These are phyloP conservation scores for Drosophila imparisetae DNA, from an alignment of 2,888 invertebrate species.

Conservation along the genomic window DNA sequence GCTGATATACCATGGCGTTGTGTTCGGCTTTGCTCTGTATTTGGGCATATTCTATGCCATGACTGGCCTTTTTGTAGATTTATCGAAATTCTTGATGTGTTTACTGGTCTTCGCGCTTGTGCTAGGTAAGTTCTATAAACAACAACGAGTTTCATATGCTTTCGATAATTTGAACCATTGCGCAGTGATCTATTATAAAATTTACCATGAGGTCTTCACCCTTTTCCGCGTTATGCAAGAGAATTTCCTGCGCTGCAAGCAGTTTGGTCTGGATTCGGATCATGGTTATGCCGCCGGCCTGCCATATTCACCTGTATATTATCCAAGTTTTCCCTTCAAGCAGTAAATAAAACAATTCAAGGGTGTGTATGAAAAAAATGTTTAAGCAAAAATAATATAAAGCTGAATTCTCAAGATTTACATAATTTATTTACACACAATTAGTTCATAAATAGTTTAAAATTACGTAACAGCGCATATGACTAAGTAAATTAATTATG, in stretches of 20 bases:
- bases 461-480: constrained; percentile 81
- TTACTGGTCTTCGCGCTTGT: constrained; percentile 58
- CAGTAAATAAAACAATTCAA: constrained; percentile 15
- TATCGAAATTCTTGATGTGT: constrained; percentile 67
- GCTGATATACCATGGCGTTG: constrained; percentile 72
- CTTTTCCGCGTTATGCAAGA: constrained; percentile 70
- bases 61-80: constrained; percentile 68
- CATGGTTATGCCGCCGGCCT: constrained; percentile 39
- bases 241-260: constrained; percentile 19
- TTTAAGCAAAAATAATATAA: constrained; percentile 1
- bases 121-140: constrained; percentile 47
- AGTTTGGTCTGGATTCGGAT: constrained; percentile 52
- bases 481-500: constrained; percentile 73
- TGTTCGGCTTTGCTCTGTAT: constrained; percentile 68
- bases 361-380: no score
- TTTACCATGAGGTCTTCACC: constrained; percentile 71
- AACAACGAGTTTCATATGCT: accelerated
- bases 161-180: neutral
- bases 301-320: constrained; percentile 56
- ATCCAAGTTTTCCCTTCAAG: constrained; percentile 56
- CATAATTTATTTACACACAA: constrained; percentile 78
- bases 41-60: constrained; percentile 65
- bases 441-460: constrained; percentile 80
- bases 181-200: constrained; percentile 71
- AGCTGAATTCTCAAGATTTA: constrained; percentile 54